Conservation (phyloP, 1,140 invertebrate species). For the Leptinotarsa defecta region DNA sequence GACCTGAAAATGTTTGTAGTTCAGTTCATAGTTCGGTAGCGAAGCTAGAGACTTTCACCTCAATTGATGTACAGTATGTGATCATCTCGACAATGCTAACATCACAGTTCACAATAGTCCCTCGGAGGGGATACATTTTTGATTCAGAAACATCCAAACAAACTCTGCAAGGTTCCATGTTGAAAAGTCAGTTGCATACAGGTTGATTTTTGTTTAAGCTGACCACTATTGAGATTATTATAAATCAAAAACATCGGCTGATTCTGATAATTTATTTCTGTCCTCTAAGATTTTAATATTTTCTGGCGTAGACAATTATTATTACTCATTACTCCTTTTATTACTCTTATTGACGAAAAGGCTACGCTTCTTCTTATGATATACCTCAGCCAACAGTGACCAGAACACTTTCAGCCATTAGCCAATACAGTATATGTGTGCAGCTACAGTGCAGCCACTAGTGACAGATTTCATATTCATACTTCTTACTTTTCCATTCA, state of each 20-base stretch:
- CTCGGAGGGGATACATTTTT: conserved; percentile 23
- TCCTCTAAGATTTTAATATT: background rate
- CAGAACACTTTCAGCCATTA: too few relatives aligned
- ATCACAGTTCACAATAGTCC: conserved; percentile 26
- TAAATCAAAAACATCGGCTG: background rate
- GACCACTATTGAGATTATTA: background rate
- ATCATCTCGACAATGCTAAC: conserved; percentile 22
- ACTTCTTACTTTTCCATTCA: too few relatives aligned
- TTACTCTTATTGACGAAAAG: too few relatives aligned
- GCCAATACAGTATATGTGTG: too few relatives aligned
- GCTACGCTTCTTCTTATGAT: too few relatives aligned
- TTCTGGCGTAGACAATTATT: too few relatives aligned
- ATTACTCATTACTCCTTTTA: too few relatives aligned
- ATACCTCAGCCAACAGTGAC: too few relatives aligned
- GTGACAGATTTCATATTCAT: too few relatives aligned
- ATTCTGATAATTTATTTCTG: background rate
- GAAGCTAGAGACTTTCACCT: conserved; percentile 4
- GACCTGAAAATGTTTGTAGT: conserved; percentile 9
- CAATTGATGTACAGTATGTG: conserved; percentile 24
- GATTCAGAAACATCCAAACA: conserved; percentile 16
- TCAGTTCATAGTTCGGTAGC: background rate
- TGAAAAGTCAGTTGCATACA: background rate
- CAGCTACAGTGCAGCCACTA: too few relatives aligned
- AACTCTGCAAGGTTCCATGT: conserved; percentile 1
- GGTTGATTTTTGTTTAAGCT: background rate